Percentiles rank a stretch among this genome's conserved stretches.
These are phyloP conservation scores for Morone saxatilis DNA, from an alignment of 2,113 vertebrate genomes.

Conservation along the genomic window DNA sequence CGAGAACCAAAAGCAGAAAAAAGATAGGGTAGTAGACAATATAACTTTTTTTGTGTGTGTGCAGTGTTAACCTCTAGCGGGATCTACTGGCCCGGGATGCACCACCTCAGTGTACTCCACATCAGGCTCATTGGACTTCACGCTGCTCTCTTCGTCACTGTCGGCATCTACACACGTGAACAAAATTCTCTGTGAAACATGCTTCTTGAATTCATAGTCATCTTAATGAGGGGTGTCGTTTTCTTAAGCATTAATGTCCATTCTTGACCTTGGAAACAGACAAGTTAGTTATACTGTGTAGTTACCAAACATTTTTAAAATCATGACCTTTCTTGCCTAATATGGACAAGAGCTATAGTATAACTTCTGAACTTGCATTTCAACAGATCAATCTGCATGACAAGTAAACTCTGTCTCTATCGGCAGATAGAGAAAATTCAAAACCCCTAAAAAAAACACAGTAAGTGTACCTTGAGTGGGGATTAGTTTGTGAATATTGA, in stretches of 20 bases:
- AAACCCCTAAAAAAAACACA: too few species aligned
- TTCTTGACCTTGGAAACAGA: neutral
- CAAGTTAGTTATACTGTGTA: neutral
- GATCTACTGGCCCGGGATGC: conserved; percentile 70
- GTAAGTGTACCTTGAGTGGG: too few species aligned
- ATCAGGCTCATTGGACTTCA: conserved; percentile 68
- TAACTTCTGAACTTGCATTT: neutral
- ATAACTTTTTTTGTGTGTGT: neutral
- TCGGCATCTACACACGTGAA: conserved; percentile 43
- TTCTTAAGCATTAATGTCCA: neutral
- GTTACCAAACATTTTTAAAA: neutral
- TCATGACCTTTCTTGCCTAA: neutral
- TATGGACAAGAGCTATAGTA: neutral
- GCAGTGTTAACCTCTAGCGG: conserved; percentile 67
- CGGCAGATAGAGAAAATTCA: too few species aligned
- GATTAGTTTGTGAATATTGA: too few species aligned
- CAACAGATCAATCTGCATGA: neutral
- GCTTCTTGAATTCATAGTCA: neutral
- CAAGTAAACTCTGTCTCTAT: neutral
- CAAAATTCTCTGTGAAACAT: conserved; percentile 1
- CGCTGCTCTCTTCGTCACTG: conserved; percentile 69
- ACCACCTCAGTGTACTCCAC: conserved; percentile 86
- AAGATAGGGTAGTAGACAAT: neutral
- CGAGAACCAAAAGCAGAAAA: neutral
- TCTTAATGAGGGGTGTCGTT: neutral